These are phyloP conservation scores for Alexandromys fortis DNA, from an alignment of 2,113 vertebrate species.

Conservation along the genomic window DNA sequence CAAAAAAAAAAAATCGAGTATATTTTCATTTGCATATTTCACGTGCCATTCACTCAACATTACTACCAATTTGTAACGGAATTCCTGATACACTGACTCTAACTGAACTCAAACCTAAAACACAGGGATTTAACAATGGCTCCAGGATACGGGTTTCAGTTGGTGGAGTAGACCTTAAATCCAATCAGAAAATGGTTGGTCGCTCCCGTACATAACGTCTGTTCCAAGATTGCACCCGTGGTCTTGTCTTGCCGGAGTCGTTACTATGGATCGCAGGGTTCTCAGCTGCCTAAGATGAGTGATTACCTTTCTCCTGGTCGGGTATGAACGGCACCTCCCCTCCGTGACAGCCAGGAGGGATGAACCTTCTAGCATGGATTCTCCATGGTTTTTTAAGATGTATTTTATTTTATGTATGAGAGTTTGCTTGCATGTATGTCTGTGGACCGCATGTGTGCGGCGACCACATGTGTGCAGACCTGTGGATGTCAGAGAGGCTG, in stretches of 20 bases:
- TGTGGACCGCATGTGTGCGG: no score
- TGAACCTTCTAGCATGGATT: background rate
- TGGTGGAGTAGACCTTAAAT: background rate
- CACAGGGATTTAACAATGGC: background rate
- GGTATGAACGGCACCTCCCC: background rate
- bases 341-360: background rate
- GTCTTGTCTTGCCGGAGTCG: background rate
- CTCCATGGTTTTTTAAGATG: background rate
- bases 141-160: background rate
- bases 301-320: background rate
- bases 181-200: background rate
- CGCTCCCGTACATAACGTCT: no score
- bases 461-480: no score
- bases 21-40: background rate
- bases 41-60: no score
- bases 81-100: background rate
- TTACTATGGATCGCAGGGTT: background rate
- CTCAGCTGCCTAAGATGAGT: background rate
- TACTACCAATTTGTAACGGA: background rate
- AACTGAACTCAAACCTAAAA: background rate
- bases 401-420: background rate
- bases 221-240: background rate
- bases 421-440: background rate
- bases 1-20: background rate
- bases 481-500: background rate